Evolutionary conservation across 2,113 vertebrate genomes (phyloP).

Genomic region (Ophthalmolycus amberensis): DNA sequence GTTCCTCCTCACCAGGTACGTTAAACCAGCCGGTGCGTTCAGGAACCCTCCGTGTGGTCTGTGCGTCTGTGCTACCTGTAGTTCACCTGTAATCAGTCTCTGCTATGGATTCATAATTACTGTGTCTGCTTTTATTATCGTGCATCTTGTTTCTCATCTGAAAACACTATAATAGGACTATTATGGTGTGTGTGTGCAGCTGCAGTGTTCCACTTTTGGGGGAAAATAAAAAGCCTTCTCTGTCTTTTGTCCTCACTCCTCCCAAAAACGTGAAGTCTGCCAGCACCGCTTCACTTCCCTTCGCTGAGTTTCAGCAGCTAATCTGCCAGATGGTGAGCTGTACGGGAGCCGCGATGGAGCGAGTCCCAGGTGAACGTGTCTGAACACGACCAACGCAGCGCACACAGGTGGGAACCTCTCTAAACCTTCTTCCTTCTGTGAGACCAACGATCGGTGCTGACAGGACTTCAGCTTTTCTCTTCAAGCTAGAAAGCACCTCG

Average conservation of each 20-base stretch:
- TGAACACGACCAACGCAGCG: constrained; percentile 50
- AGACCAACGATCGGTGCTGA: too few relatives aligned
- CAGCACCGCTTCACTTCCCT: constrained; percentile 60
- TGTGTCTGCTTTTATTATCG: background rate
- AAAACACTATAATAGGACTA: background rate
- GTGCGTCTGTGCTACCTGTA: too few relatives aligned
- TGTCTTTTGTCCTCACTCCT: background rate
- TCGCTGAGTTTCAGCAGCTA: constrained; percentile 55
- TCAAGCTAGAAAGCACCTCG: too few relatives aligned
- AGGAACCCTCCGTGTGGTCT: too few relatives aligned
- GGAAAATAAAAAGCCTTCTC: constrained; percentile 25
- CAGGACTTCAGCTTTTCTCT: too few relatives aligned
- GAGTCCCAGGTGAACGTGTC: constrained; percentile 67
- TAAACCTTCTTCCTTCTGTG: too few relatives aligned
- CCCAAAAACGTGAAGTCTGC: constrained; percentile 33
- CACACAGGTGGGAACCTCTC: constrained; percentile 41
- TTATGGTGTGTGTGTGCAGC: background rate
- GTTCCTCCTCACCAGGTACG: too few relatives aligned
- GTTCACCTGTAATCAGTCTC: too few relatives aligned
- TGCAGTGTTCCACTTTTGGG: constrained; percentile 15
- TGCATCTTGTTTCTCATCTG: background rate
- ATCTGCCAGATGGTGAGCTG: constrained; percentile 68
- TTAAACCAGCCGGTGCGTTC: too few relatives aligned
- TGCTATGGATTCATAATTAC: too few relatives aligned
- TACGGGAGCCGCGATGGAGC: constrained; percentile 49